Percentiles rank a stretch among this genome's conserved stretches.
phyloP scores from a whole-genome alignment of 2,797 vertebrate species.

The Remorina albescens region DNA sequence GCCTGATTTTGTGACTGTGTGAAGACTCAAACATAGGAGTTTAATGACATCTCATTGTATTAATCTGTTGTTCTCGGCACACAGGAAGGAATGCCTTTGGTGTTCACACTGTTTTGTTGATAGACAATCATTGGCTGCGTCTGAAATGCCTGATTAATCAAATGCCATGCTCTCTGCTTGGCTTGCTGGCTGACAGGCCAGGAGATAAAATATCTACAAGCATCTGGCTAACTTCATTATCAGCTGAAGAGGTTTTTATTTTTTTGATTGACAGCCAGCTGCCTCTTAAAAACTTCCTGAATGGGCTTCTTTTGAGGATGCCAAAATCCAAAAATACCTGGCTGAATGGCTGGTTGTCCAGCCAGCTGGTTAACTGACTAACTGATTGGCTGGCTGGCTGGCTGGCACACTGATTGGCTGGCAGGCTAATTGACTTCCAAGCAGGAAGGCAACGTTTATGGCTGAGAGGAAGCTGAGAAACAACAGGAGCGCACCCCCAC shows the following conservation, averaged over 20 bases:
- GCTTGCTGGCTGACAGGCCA: slow-evolving; percentile 25
- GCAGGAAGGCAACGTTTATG: slow-evolving; percentile 55
- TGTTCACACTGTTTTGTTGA: slow-evolving; percentile 37
- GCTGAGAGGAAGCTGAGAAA: slow-evolving; percentile 46
- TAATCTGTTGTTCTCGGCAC: not conserved
- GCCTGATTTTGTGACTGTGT: not conserved
- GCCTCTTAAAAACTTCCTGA: slow-evolving; percentile 23
- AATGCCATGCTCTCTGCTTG: slow-evolving; percentile 40
- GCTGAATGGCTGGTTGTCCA: slow-evolving; percentile 32
- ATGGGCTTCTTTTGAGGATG: slow-evolving; percentile 10
- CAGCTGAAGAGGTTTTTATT: slow-evolving; percentile 7
- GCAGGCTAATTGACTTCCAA: slow-evolving; percentile 57
- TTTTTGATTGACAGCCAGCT: slow-evolving; percentile 22
- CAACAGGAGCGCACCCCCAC: slow-evolving; percentile 56
- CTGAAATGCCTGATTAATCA: slow-evolving; percentile 28
- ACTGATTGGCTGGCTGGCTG: slow-evolving; percentile 49
- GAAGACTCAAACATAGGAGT: slow-evolving; percentile 16
- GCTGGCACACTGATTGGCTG: slow-evolving; percentile 41
- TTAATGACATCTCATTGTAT: slow-evolving; percentile 18
- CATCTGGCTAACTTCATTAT: slow-evolving; percentile 35
- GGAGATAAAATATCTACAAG: slow-evolving; percentile 21
- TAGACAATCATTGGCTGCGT: slow-evolving; percentile 18
- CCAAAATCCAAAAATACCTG: slow-evolving; percentile 54
- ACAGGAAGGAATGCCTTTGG: slow-evolving; percentile 7
- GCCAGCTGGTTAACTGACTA: slow-evolving; percentile 40